Base-by-base conservation (phyloP, 2,797 vertebrate genomes). In the Etheostoma perlongum region DNA sequence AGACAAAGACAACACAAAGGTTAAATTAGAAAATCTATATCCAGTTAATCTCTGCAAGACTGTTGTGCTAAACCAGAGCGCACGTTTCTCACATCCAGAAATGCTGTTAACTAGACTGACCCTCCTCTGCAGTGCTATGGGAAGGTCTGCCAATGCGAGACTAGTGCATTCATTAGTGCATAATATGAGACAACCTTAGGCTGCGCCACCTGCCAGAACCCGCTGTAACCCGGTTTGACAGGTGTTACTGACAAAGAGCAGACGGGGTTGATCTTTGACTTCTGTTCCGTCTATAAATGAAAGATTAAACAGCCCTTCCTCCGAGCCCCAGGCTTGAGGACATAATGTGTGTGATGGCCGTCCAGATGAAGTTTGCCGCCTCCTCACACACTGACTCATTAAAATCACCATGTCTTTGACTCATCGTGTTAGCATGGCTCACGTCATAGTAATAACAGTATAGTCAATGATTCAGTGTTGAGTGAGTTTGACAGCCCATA, bases 331-430 rank as follows among this genome's bases (percentile, higher is more conserved):
- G 21, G 53, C 64, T 55, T 61, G 16, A 18, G 54, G 61, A 72
- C 74, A 74, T 68, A 47, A 68, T 78, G 12, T 44, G 49, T 11
- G 61, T 46, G 52, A 54, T 55, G 72, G 47, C 60, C 19, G 7
- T 47, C 60, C 52, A 51, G 59, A 66, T 78, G 74, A 90, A 67
- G 71, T 73, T 49, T 48, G 48, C 61, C 25, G 14, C 85, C 76
- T 66, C 81, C 80, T 67, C 78, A 0, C 15, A 8, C 67, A 4
- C 68, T 79, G 84, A 90, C 53, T 82, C 83, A 78, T 67, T 42
- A 10, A 18, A 18, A 58, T 55, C 62, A 74, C 30, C 51, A 2
- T 54, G 66, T 74, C 78, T 80, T 71, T 81, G 85, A 88, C 75
- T 82, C 88, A 78, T 68, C 70, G n/a, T 42, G 36, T 76, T 57